phyloP scores from a whole-genome alignment of 2,797 vertebrate species.

The Onychomys arenicola region DNA sequence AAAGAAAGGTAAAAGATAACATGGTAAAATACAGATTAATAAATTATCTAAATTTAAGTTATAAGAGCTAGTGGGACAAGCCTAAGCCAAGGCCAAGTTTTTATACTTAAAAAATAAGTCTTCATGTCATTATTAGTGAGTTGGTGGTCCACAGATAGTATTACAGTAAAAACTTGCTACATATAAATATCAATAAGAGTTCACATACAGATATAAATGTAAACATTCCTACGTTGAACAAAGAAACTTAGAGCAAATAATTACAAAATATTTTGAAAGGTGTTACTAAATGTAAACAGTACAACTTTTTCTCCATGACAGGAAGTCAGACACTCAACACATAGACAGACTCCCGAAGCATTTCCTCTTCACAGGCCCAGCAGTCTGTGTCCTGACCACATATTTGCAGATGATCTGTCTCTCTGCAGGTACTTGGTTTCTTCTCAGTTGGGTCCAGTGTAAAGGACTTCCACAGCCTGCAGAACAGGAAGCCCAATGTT shows the following conservation, averaged over 20 bases:
- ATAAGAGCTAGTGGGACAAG: background rate
- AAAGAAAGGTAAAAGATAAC: background rate
- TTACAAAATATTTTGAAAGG: conserved; percentile 11
- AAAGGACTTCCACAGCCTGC: background rate
- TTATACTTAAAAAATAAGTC: background rate
- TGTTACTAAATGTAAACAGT: background rate
- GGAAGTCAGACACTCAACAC: background rate
- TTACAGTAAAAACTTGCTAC: background rate
- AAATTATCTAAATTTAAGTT: background rate
- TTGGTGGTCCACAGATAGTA: background rate
- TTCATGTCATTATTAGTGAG: background rate
- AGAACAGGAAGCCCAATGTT: background rate
- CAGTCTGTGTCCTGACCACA: background rate
- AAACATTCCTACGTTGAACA: background rate
- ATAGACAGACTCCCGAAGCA: background rate
- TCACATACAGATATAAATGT: background rate
- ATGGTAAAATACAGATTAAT: background rate
- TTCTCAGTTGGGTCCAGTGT: background rate
- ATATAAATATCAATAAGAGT: background rate
- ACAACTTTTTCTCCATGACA: background rate
- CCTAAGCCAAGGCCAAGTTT: background rate
- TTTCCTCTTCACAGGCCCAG: background rate
- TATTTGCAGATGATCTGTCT: background rate
- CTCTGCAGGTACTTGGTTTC: background rate
- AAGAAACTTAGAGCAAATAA: background rate